Percentiles rank a stretch among this genome's conserved stretches.
Conservation (phyloP, 2,797 vertebrate genomes). For the Rhynchonycteris naso region DNA sequence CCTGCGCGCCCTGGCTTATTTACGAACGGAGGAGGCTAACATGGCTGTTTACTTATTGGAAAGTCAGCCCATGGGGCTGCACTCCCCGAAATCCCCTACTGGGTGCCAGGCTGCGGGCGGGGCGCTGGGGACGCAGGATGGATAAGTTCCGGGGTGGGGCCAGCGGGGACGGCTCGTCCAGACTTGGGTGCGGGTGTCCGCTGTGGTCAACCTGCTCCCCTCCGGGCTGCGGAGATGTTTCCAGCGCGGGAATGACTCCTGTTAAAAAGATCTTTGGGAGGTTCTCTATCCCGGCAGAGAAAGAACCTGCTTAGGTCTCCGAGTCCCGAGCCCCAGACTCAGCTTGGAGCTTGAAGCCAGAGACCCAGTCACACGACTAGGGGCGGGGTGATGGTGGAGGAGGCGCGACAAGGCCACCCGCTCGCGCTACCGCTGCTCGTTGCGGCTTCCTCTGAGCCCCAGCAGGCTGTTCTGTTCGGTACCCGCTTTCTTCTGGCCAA, state of each 20-base stretch:
- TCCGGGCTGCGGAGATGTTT: neutral
- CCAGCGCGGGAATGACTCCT: slow-evolving; percentile 47
- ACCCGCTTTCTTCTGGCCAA: neutral
- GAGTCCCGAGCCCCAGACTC: neutral
- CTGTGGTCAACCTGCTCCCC: neutral
- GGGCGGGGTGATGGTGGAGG: neutral
- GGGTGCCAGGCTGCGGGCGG: neutral
- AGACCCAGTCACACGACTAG: neutral
- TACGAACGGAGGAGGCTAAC: neutral
- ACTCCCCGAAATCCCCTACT: neutral
- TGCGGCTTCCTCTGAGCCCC: neutral
- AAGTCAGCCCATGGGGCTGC: neutral
- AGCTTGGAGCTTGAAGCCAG: neutral
- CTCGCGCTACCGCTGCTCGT: neutral
- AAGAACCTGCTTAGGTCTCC: neutral
- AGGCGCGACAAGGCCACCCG: neutral
- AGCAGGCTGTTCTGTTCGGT: neutral
- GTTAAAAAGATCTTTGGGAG: neutral
- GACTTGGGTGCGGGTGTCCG: neutral
- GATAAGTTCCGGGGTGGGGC: neutral
- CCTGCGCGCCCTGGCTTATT: neutral
- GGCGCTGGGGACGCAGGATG: neutral
- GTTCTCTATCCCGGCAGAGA: neutral
- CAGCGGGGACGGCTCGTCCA: neutral
- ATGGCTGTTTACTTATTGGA: slow-evolving; percentile 61